Evolutionary conservation across 2,797 vertebrate species (phyloP).

Genomic region (Pristis pectinata): DNA sequence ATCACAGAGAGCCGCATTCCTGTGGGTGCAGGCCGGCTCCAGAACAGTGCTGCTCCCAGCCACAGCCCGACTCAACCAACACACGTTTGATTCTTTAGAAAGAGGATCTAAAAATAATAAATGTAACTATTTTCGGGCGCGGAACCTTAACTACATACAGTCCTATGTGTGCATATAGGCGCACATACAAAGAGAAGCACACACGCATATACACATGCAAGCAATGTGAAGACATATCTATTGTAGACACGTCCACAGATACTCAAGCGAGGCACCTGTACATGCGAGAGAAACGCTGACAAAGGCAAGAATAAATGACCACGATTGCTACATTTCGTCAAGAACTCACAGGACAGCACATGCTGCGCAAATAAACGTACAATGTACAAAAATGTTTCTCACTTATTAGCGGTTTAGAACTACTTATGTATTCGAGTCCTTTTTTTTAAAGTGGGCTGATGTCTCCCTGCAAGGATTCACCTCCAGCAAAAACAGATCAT

Average conservation of each 20-base stretch:
- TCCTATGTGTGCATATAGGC: not conserved
- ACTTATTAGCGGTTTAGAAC: not conserved
- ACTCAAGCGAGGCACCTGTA: not conserved
- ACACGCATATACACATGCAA: not conserved
- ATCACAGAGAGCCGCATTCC: constrained; percentile 85
- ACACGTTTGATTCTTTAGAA: not conserved
- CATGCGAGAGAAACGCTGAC: not conserved
- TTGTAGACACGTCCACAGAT: not conserved
- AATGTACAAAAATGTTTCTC: not conserved
- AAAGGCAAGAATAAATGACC: not conserved
- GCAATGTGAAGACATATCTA: not conserved
- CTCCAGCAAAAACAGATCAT: no score
- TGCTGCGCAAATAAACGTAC: not conserved
- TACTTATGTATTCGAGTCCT: not conserved
- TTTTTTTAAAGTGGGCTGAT: no score
- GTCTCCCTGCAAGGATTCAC: no score
- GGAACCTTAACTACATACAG: not conserved
- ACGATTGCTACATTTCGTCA: not conserved
- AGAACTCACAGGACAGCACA: not conserved
- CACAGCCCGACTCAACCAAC: constrained; percentile 44
- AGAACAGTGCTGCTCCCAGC: constrained; percentile 71
- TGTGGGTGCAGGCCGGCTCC: constrained; percentile 90
- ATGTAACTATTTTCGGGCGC: not conserved
- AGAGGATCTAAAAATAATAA: not conserved
- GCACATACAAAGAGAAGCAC: not conserved